Evolutionary conservation across 1,140 invertebrate species (phyloP), one percentile per base, ranked within the genome.

Genomic region (Arion vulgaris): DNA sequence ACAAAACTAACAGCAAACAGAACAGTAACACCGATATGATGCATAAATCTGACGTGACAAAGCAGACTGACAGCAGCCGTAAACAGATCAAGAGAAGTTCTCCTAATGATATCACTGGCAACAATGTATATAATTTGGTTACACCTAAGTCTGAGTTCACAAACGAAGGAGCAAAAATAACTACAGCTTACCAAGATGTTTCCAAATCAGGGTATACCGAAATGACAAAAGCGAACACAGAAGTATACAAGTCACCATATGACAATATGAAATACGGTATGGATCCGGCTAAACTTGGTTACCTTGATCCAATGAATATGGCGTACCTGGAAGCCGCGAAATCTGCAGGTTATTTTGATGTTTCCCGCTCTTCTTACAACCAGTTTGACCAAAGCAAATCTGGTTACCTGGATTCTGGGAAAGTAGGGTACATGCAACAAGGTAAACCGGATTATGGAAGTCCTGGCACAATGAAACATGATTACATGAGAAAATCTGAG

Each of bases 241-340:
- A 28, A 4, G 0, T 68, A 0, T 68, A 74, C 81, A 69, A 75
- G n/a, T 41, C 51, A 13, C n/a, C 71, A 13, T 53, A 51, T 38
- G 72, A 81, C 71, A 57, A 34, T 36, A 53, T 81, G 45, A 73
- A 79, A 39, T 79, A 79, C 41, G 57, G 62, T 1, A 68, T 79
- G 62, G 76, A 79, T 17, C n/a, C 53, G 1, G 34, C 28, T 32
- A 79, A 38, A 45, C 51, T 57, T 66, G 36, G 62, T 13, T 71
- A 80, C n/a, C 39, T 80, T 36, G 68, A 69, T n/a, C 68, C 78
- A 1, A 72, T 80, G 66, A 80, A 80, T 34, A 45, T 80, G 66
- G 78, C 78, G 7, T 80, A 80, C 32, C 32, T 80, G 41, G 78
- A 80, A 34, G 78, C 78, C 0, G 78, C 78, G 13, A 80, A 72